Conservation (phyloP, 2,113 vertebrate species). For the Riparia riparia region DNA sequence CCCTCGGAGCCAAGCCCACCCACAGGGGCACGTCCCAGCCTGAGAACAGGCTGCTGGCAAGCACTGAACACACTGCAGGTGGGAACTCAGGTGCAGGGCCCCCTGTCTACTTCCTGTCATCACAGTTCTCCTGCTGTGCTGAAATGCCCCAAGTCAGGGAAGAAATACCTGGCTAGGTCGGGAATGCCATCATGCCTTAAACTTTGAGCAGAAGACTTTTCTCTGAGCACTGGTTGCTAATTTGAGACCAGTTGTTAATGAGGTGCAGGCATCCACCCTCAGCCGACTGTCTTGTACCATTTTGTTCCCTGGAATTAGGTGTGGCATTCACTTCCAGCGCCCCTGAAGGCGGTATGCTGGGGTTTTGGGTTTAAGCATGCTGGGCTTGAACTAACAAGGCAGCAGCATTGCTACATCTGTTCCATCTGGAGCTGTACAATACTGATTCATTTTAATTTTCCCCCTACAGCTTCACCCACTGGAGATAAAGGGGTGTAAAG, state of each 20-base stretch:
- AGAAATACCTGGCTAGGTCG: neutral
- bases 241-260: neutral
- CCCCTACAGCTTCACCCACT: neutral
- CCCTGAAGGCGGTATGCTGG: neutral
- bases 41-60: neutral
- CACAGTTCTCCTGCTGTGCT: neutral
- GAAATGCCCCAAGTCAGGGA: neutral
- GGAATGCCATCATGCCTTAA: neutral
- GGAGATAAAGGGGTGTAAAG: neutral
- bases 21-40: rapidly evolving
- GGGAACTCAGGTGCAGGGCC: neutral
- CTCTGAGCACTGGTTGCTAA: neutral
- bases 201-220: neutral
- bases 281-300: neutral
- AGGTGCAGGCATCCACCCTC: neutral
- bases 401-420: neutral
- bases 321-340: neutral
- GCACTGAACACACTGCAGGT: neutral
- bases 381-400: neutral
- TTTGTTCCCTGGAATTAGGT: neutral
- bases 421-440: neutral
- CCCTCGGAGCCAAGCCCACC: neutral
- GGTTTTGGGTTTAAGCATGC: neutral
- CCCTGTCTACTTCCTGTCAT: neutral
- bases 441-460: neutral